Conservation (phyloP, 2,113 vertebrate species). For the Eurystomus gularis region DNA sequence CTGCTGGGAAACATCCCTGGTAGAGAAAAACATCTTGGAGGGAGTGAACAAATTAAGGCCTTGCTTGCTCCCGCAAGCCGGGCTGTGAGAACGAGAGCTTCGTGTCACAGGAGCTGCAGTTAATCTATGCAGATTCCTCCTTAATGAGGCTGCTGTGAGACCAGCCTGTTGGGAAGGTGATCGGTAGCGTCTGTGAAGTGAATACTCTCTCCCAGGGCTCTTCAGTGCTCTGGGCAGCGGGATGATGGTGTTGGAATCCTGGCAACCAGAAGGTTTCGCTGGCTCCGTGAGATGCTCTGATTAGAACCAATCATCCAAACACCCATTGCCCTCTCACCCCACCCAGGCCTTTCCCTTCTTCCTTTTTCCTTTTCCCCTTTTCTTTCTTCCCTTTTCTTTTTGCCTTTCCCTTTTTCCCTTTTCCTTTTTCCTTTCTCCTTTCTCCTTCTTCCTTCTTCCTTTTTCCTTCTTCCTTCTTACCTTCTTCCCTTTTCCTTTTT, state of each 20-base stretch:
- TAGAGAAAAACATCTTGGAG: background rate
- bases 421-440: too few relatives aligned
- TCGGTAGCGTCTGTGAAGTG: background rate
- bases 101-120: background rate
- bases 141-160: background rate
- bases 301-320: background rate
- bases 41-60: background rate
- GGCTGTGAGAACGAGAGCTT: background rate
- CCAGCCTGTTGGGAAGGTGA: background rate
- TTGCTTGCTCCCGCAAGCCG: background rate
- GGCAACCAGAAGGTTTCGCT: background rate
- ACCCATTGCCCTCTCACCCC: background rate
- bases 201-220: background rate
- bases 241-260: background rate
- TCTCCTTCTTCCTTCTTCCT: too few relatives aligned
- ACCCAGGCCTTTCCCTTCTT: too few relatives aligned
- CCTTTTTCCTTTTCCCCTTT: too few relatives aligned
- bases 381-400: too few relatives aligned
- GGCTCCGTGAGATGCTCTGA: background rate
- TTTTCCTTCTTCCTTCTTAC: too few relatives aligned
- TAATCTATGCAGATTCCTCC: background rate
- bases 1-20: background rate
- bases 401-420: too few relatives aligned
- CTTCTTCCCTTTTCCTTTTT: too few relatives aligned
- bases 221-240: background rate